Conservation (phyloP, 2,113 vertebrate species). For the Sterrhoptilus dennistouni region DNA sequence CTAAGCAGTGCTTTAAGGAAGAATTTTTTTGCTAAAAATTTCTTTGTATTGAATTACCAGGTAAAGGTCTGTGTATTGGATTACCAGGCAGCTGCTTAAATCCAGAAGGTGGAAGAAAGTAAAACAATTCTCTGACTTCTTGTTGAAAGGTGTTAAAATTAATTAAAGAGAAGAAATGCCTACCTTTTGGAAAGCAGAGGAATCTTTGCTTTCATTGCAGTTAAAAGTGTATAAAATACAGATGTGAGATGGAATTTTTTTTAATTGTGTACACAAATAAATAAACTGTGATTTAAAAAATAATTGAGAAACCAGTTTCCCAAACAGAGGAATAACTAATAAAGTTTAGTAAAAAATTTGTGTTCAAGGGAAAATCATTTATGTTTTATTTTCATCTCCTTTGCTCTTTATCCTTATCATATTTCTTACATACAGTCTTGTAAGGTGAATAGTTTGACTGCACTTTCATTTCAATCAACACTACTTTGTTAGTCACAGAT, state of each 20-base stretch:
- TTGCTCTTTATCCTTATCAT: background rate
- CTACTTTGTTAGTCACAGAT: conserved; percentile 58
- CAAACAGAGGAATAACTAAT: background rate
- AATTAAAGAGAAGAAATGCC: background rate
- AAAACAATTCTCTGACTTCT: background rate
- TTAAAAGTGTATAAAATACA: background rate
- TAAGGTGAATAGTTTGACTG: background rate
- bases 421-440: background rate
- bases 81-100: background rate
- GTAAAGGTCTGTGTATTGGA: background rate
- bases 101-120: background rate
- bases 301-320: background rate
- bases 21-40: background rate
- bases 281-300: background rate
- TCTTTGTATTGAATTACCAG: background rate
- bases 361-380: background rate
- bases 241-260: background rate
- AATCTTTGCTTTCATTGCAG: background rate
- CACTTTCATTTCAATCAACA: background rate
- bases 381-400: background rate
- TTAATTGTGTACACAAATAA: background rate
- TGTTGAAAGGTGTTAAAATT: background rate
- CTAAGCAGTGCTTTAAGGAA: background rate
- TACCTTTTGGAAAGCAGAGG: background rate
- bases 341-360: background rate